Evolutionary conservation across 23 tunicate species (phyloP).

Genomic region (Oikopleura vanhoeffeni): DNA sequence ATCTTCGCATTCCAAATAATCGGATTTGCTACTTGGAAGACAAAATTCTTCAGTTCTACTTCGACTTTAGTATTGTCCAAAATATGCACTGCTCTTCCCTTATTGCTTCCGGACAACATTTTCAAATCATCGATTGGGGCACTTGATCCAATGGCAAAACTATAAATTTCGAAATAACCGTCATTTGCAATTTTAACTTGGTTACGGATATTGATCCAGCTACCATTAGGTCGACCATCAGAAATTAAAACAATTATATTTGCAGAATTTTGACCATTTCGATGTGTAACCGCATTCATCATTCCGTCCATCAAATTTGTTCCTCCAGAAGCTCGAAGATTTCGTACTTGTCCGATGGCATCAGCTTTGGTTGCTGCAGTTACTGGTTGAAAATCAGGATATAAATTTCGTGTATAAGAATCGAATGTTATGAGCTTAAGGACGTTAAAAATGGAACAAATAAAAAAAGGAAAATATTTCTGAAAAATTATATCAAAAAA

Average conservation of each 20-base stretch:
- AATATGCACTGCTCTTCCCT: neutral
- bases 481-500: too few species aligned
- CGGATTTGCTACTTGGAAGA: neutral
- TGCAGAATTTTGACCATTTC: neutral
- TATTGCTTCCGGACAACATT: neutral
- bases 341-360: neutral
- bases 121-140: neutral
- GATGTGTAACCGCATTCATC: neutral
- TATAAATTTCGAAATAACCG: neutral
- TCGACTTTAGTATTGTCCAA: neutral
- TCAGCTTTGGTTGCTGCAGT: neutral
- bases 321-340: neutral
- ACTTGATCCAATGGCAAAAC: neutral
- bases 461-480: too few species aligned
- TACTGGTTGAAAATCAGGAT: neutral
- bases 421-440: too few species aligned
- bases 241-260: neutral
- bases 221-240: neutral
- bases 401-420: neutral
- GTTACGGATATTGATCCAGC: neutral
- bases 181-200: neutral
- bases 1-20: neutral
- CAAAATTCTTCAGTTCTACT: neutral
- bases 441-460: too few species aligned
- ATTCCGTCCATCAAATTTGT: neutral